These are phyloP conservation scores for Yponomeuta malinellus DNA, from an alignment of 2,888 invertebrate species.

Conservation along the genomic window DNA sequence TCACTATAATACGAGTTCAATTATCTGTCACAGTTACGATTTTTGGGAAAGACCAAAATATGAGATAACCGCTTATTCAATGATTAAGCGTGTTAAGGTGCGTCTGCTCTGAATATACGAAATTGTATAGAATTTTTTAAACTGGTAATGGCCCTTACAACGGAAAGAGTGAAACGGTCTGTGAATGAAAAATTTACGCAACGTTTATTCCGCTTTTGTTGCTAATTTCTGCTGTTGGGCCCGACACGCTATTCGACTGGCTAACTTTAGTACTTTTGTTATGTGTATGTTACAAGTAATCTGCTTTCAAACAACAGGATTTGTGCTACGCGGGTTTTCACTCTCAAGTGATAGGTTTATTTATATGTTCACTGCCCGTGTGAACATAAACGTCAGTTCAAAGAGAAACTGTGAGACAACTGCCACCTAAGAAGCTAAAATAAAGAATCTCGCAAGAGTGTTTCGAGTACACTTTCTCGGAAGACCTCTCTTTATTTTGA, in stretches of 20 bases:
- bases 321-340: not conserved
- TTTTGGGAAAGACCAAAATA: not conserved
- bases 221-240: conserved; percentile 49
- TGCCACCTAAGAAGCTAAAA: conserved; percentile 64
- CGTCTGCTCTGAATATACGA: not conserved
- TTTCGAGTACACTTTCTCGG: conserved; percentile 47
- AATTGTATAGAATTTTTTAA: conserved; percentile 1
- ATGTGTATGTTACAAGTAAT: not conserved
- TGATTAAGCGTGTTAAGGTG: not conserved
- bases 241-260: conserved; percentile 29
- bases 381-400: conserved; percentile 10
- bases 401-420: conserved; percentile 17
- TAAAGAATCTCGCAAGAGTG: conserved; percentile 51
- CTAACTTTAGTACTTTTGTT: not conserved
- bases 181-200: conserved; percentile 66
- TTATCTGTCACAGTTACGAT: not conserved
- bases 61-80: not conserved
- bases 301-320: not conserved
- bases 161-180: conserved; percentile 58
- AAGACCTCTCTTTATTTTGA: conserved; percentile 53
- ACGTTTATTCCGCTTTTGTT: conserved; percentile 62
- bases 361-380: not conserved
- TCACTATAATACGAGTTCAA: too few relatives aligned
- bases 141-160: conserved; percentile 33
- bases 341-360: not conserved